A percentile compares a stretch with the other conserved stretches of the same genome.
phyloP scores from a whole-genome alignment of 23 tunicate genomes.

The Ascidia mentula region DNA sequence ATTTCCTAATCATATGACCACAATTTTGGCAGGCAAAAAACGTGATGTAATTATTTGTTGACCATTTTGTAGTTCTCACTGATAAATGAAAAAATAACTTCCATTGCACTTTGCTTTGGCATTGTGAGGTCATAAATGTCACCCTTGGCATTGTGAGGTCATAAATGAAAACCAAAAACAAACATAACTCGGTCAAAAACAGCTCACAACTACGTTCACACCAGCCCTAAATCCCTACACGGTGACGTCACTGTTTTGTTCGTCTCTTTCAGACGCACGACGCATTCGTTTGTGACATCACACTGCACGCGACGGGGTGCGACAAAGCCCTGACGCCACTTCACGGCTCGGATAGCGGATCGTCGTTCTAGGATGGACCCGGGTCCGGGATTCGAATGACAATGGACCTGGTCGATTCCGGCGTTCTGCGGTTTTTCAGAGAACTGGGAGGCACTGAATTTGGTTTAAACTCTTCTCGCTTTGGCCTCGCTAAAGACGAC shows the following conservation, averaged over 20 bases:
- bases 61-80: too few relatives aligned
- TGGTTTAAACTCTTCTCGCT: neutral
- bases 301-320: conserved; percentile 45
- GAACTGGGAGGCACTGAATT: neutral
- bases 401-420: conserved; percentile 26
- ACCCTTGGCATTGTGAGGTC: neutral
- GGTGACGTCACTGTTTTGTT: conserved; percentile 18
- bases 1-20: too few relatives aligned
- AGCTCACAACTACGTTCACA: neutral
- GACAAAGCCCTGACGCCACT: conserved; percentile 41
- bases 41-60: too few relatives aligned
- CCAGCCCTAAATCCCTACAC: neutral
- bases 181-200: neutral
- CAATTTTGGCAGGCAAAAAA: too few relatives aligned
- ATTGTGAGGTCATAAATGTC: too few relatives aligned
- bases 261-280: conserved; percentile 8
- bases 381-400: conserved; percentile 15
- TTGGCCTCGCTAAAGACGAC: neutral
- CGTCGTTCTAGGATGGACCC: conserved; percentile 44
- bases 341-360: conserved; percentile 52
- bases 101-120: too few relatives aligned
- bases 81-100: too few relatives aligned
- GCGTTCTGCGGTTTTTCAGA: neutral
- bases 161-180: neutral
- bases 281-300: conserved; percentile 48